A percentile compares a stretch with the other conserved stretches of the same genome.
phyloP scores from a whole-genome alignment of 2,113 vertebrate species.

The Sturnus vulgaris region DNA sequence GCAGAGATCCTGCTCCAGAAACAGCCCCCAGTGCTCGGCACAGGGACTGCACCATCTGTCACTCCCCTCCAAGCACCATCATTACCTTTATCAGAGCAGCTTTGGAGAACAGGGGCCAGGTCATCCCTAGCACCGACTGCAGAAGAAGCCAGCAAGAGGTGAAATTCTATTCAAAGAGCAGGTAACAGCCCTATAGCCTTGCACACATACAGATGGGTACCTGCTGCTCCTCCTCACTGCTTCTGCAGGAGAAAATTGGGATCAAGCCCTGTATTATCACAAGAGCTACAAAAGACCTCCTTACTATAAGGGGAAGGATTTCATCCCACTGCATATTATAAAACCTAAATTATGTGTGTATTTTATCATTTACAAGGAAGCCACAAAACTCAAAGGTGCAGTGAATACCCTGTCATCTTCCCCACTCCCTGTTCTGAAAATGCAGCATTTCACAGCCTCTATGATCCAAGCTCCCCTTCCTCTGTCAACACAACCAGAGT shows the following conservation, averaged over 20 bases:
- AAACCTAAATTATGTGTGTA: background rate
- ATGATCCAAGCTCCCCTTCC: background rate
- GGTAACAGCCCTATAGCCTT: background rate
- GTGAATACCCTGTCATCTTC: background rate
- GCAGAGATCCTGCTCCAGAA: background rate
- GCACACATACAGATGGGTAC: no score
- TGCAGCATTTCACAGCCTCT: background rate
- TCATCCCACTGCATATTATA: background rate
- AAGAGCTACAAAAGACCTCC: background rate
- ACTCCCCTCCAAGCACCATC: background rate
- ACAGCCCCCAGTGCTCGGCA: background rate
- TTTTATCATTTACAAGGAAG: background rate
- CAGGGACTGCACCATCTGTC: background rate
- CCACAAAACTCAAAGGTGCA: background rate
- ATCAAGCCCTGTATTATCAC: background rate
- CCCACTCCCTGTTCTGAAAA: background rate
- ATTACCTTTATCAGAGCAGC: background rate
- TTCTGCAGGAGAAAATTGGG: background rate
- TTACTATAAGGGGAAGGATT: background rate
- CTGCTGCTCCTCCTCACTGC: background rate
- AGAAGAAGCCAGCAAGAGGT: background rate
- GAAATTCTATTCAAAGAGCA: background rate
- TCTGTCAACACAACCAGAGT: background rate
- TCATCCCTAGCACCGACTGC: fast-evolving
- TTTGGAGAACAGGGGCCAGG: background rate